Conservation (phyloP, 2,888 invertebrate genomes). For the Andrena haemorrhoa region DNA sequence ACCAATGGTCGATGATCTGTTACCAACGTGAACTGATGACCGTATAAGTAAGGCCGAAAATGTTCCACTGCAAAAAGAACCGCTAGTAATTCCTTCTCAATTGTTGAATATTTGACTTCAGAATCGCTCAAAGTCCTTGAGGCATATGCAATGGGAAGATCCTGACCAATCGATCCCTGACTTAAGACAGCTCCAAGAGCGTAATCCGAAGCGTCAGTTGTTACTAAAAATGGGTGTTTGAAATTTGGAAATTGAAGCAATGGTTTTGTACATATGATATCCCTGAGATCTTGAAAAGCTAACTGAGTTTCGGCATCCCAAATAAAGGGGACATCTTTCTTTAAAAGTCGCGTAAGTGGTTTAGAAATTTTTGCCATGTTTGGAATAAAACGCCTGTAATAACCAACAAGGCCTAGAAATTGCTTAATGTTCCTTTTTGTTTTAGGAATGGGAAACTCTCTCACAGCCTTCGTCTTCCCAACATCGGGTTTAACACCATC, state of each 20-base stretch:
- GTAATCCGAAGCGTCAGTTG: not conserved
- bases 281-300: not conserved
- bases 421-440: conserved; percentile 5
- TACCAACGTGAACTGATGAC: no score
- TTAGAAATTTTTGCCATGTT: not conserved
- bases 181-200: not conserved
- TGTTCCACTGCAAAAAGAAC: conserved; percentile 13
- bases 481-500: conserved; percentile 8
- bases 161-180: not conserved
- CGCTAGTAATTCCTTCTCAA: conserved; percentile 7
- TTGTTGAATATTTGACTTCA: conserved; percentile 12
- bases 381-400: conserved; percentile 9
- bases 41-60: no score
- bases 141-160: conserved; percentile 9
- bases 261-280: not conserved
- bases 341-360: conserved; percentile 7
- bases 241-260: conserved; percentile 18
- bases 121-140: conserved; percentile 2
- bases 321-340: conserved; percentile 1
- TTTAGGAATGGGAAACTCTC: not conserved
- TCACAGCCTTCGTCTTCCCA: not conserved
- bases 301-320: not conserved
- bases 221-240: not conserved
- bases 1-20: no score
- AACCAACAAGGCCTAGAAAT: conserved; percentile 3